Base-by-base conservation (phyloP, 2,888 invertebrate species). In the Trachelus iudaicus region DNA sequence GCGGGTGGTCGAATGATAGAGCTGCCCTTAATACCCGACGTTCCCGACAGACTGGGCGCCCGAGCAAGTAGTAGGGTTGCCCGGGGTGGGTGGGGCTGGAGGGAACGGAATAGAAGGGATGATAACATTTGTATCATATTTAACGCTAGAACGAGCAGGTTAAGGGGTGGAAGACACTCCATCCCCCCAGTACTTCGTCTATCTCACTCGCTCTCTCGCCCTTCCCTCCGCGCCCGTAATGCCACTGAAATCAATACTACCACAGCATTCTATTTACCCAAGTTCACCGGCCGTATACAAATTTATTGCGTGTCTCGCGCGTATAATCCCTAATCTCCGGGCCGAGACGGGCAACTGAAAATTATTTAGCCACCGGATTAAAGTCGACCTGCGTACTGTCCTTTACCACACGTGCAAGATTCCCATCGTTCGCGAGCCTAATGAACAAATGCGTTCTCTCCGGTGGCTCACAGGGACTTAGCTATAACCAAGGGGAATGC, bases 121-220 rank as follows among this genome's bases (percentile, higher is more conserved):
- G 90, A 90, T 90, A 90, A 90, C 90, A 90, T 90, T 90, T 90
- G 90, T 90, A 90, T 90, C 89, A 88, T 89, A 89, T 89, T 89
- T 89, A 90, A 90, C 89, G 90, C 85, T 88, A 87, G 89, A 89
- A 87, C 85, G 89, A 86, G 85, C 89, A 87, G 86, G 88, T 86
- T 87, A 86, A 88, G 88, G 87, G 87, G 87, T 84, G 82, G 87
- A 85, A 86, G 86, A 85, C 85, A 83, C 81, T 83, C 85, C 56
- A 56, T 81, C 81, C 79, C 77, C 75, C 74, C 73, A 76, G 73
- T n/a, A 75, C 76, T 23, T 56, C 73, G 34, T 75, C 75, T 77
- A 76, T 80, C 76, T 79, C 73, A 73, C 79, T 78, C 73, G 80
- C 79, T 76, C 73, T 79, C 79, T 77, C 75, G 79, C 75, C 80